Base-by-base conservation (phyloP, 2,888 invertebrate genomes). In the Cryptocheilus praepositus region DNA sequence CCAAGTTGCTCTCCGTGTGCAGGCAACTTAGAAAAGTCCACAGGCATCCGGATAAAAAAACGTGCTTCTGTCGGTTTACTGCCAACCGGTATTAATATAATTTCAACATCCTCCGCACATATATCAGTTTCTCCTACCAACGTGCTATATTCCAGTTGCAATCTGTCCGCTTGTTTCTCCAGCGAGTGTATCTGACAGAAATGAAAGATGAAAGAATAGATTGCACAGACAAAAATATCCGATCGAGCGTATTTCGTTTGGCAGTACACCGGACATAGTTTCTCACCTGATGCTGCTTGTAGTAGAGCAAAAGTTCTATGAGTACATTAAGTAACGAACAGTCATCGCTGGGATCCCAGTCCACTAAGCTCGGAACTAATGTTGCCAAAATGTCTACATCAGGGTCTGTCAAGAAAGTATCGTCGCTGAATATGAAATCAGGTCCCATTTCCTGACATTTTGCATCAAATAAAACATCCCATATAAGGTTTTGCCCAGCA, bases 371-470 rank as follows among this genome's bases (percentile, higher is more conserved):
- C 16, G 93, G 93, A 44, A 93, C 83, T 81, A 90, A 85, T 59
- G 89, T 86, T 62, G 89, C 89, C 43, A 93, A 87, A 62, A 89
- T 88, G 61, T 92, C 89, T 62, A 91, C 88, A 82, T 93, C 91
- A 53, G 92, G 89, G 83, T 91, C 92, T 61, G 89, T 90, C 25
- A 93, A 87, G 86, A 95, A 95, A 57, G 89, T 90, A 49, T 92
- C 92, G 85, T 94, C 93, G 76, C 93, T 92, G 86, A 95, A 94
- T 80, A 93, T 90, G 83, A 95, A 94, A 85, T 95, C 95, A 0
- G 95, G 94, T 4, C 94, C 93, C 81, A 92, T 92, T 86, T 93
- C 92, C 5, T 93, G 92, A 56, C 89, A 89, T 16, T 90, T 87
- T 0, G 90, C 88, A 84, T 94, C 92, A 88, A 95, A 95, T 67